phyloP scores from a whole-genome alignment of 53 echinoderm and acorn worm genomes.

The Glandiceps talaboti region DNA sequence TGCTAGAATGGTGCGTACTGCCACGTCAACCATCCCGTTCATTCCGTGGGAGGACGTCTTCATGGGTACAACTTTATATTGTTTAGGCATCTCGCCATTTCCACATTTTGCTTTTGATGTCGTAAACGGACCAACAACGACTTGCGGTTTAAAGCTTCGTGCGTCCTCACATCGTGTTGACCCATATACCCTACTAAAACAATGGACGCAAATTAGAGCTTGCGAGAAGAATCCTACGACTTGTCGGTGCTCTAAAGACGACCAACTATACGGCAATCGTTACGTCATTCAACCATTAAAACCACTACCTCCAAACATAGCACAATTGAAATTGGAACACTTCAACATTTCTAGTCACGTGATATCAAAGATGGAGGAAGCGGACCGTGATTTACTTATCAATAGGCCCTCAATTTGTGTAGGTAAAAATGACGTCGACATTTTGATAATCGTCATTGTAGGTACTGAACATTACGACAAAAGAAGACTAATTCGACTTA shows the following conservation, averaged over 20 bases:
- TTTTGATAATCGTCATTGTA: neutral
- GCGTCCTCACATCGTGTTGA: neutral
- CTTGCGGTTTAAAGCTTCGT: neutral
- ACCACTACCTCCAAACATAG: neutral
- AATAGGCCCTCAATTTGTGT: neutral
- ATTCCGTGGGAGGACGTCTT: conserved; percentile 26
- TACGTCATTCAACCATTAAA: neutral
- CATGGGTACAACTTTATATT: conserved; percentile 5
- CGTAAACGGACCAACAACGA: neutral
- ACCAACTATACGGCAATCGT: neutral
- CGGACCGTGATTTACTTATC: neutral
- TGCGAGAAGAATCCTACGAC: neutral
- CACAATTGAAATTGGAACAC: neutral
- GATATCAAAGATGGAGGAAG: neutral
- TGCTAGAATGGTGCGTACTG: neutral
- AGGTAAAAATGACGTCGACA: neutral
- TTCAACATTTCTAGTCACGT: neutral
- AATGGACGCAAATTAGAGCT: neutral
- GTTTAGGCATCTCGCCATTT: neutral
- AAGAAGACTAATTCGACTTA: neutral
- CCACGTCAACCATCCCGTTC: neutral
- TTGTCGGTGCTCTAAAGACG: neutral
- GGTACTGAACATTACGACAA: neutral
- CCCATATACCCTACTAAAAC: neutral
- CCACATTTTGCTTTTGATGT: neutral